These are phyloP conservation scores for Herpailurus yagouaroundi DNA, from an alignment of 2,113 vertebrate genomes.

Conservation along the genomic window DNA sequence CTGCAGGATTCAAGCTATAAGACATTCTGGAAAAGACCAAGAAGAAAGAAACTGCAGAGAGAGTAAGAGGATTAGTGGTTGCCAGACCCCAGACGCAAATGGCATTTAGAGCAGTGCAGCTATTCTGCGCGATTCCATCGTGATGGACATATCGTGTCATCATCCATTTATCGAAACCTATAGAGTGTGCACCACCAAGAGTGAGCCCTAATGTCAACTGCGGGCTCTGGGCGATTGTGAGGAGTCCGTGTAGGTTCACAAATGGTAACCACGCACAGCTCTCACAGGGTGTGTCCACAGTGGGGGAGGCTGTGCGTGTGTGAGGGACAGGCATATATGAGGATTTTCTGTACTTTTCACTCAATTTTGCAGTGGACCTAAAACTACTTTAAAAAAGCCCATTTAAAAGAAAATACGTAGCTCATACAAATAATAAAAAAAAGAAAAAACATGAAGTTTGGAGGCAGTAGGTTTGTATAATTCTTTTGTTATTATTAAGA, in stretches of 20 bases:
- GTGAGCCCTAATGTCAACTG: no score
- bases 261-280: no score
- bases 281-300: accelerated
- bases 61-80: not conserved
- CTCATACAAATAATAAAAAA: not conserved
- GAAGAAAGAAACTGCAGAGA: not conserved
- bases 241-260: accelerated
- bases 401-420: not conserved
- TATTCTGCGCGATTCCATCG: accelerated
- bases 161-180: not conserved
- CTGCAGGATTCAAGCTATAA: not conserved
- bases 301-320: accelerated
- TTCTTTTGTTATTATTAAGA: not conserved
- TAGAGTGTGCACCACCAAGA: no score
- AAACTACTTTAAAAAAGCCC: not conserved
- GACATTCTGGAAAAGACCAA: not conserved
- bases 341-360: not conserved
- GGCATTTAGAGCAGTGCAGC: no score
- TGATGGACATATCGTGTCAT: no score
- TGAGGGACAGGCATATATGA: accelerated
- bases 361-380: not conserved
- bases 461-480: not conserved
- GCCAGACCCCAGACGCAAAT: not conserved
- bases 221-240: not conserved
- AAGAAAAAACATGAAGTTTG: not conserved